Conservation (phyloP, 2,113 vertebrate genomes). For the Genyomyrus donnyi region DNA sequence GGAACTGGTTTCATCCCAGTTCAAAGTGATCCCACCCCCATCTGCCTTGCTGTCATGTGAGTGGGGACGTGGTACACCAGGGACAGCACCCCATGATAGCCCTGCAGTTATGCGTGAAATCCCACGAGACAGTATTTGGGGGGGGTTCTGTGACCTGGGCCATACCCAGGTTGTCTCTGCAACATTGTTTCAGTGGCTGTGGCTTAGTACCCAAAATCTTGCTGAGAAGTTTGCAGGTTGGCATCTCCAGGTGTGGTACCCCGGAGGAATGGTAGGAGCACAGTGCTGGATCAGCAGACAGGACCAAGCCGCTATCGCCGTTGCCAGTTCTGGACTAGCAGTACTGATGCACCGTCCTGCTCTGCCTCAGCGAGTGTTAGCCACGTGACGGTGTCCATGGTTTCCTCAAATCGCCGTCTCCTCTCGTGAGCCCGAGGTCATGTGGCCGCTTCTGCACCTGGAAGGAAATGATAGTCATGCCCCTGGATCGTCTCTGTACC, state of each 20-base stretch:
- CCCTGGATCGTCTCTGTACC: background rate
- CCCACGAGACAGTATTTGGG: background rate
- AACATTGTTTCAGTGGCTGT: background rate
- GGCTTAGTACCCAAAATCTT: background rate
- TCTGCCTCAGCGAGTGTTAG: background rate
- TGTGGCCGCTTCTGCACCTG: background rate
- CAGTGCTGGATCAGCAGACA: background rate
- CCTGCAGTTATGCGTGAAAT: background rate
- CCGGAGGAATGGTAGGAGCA: background rate
- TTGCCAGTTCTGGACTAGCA: background rate
- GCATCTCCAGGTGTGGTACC: background rate
- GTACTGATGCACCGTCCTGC: too few relatives aligned
- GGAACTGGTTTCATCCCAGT: background rate
- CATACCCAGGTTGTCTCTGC: background rate
- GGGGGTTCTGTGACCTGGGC: background rate
- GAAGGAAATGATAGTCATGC: background rate
- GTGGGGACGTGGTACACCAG: background rate
- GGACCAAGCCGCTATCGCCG: background rate
- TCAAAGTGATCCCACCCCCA: background rate
- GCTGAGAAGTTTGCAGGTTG: background rate
- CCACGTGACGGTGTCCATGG: background rate
- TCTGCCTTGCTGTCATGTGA: constrained; percentile 4
- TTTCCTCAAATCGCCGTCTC: background rate
- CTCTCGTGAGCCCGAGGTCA: background rate
- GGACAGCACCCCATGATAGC: background rate